Base-by-base conservation (phyloP, 2,113 vertebrate genomes). In the Chaetodon auriga region DNA sequence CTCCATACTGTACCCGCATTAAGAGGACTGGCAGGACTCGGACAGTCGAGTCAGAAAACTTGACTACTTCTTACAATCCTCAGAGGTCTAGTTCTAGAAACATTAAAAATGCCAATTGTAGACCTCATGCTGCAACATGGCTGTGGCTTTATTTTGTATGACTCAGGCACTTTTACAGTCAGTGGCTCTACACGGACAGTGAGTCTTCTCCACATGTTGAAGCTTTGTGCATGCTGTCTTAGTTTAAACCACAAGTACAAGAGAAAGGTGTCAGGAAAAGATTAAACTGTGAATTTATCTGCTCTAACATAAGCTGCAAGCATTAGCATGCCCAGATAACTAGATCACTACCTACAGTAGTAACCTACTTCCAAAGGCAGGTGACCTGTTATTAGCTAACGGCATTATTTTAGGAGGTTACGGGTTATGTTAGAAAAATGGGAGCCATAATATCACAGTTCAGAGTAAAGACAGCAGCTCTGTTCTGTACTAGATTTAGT, bases 1-100 rank as follows among this genome's bases (percentile, higher is more conserved):
- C 68, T 86, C 80, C 68, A 41, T 78, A 74, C 68, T 86, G 81
- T 51, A 64, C 46, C 68, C 61, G 48, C 62, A 75, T 79, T 25
- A 82, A 72, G 76, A 81, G 23, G 65, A 70, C 62, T 58, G 75
- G 14, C 80, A 83, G 12, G 53, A 71, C 54, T 72, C 15, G 57
- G 63, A 81, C 51, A 54, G 84, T 18, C 19, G 18, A 80, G 46
- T 80, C 85, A 80, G 57, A 75, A 79, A 80, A 72, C 54, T 51
- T 63, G n/a, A 75, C 54, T 72, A 69, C 72, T 68, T 83, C 38
- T 57, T 53, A 63, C 53, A 70, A 18, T 58, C 45, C 36, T 30
- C 25, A 11, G 77, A 66, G 21, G 80, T 63, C 18, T 38, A 11
- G 12, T 55, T 48, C 49, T 57, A n/a, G 36, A 68, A 78, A 69